Evolutionary conservation across 2,888 invertebrate species (phyloP), one percentile per base, ranked within the genome.

Genomic region (Macrosiphum euphorbiae): DNA sequence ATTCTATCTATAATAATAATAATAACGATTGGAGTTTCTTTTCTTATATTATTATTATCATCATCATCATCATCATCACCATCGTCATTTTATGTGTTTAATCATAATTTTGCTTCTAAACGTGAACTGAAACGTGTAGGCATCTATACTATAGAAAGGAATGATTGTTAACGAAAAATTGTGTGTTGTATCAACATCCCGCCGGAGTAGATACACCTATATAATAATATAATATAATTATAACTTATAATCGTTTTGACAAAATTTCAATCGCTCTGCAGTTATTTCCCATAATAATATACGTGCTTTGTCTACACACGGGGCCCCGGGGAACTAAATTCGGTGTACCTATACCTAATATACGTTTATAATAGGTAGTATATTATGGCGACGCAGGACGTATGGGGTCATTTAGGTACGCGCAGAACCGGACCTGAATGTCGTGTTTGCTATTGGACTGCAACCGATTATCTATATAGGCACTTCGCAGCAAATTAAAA

Each of bases 11-110:
- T 78, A 52, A 67, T 88, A 52, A 52, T 85, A 44, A 86, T 92
- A 92, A 92, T 92, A 47, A 90, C n/a, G 58, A 89, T 89, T 90
- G 7, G 16, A 87, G 61, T 87, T 87, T 92, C 50, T 92, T 91
- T 84, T 91, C 26, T 61, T n/a, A 47, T n/a, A 26, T 58, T 58
- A 58, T 58, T 58, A 58, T 58, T 26, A 58, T 58, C 7, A 78
- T 78, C 35, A 67, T 35, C n/a, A 35, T 67, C 67, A 35, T 67
- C n/a, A 8, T 78, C 78, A 78, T 78, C 78, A 8, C 8, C 35
- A 78, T 78, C 78, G 35, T 78, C 78, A 78, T 78, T 78, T 78
- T 35, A 41, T 78, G n/a, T 67, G 35, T 35, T 41, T 78, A 41
- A 78, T 78, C 35, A 11, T 20, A 58, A 5, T 61, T 86, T 91